Evolutionary conservation across 1,140 invertebrate genomes (phyloP).

Genomic region (Leguminivora glycinivorella): DNA sequence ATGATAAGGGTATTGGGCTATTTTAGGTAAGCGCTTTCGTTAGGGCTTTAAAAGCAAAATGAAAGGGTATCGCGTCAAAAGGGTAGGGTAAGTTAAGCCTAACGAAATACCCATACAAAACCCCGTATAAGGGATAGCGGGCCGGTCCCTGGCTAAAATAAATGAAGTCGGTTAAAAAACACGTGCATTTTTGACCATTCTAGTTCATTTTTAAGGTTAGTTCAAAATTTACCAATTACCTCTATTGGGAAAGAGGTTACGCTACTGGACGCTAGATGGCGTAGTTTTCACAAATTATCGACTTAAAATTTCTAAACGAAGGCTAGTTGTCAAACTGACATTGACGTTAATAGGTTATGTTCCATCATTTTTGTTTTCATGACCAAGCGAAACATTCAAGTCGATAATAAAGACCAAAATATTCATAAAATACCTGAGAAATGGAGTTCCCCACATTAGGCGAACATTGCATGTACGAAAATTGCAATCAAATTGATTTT

Average conservation of each 20-base stretch:
- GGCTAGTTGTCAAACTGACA: neutral
- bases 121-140: no score
- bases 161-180: no score
- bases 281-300: neutral
- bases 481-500: constrained; percentile 80
- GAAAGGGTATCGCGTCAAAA: no score
- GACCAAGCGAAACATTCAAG: constrained; percentile 2
- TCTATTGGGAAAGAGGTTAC: neutral
- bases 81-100: no score
- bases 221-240: no score
- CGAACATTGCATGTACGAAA: constrained; percentile 73
- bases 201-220: no score
- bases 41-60: no score
- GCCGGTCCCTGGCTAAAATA: no score
- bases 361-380: constrained; percentile 9
- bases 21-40: no score
- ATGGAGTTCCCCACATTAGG: constrained; percentile 80
- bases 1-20: no score
- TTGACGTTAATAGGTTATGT: constrained; percentile 20
- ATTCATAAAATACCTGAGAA: constrained; percentile 18
- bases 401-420: neutral
- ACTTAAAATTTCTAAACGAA: neutral
- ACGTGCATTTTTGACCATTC: no score
- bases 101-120: no score
- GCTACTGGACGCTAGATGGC: constrained; percentile 11